Conservation (phyloP, 92 coral and sea anemone species). For the Epizoanthus illoricatus region DNA sequence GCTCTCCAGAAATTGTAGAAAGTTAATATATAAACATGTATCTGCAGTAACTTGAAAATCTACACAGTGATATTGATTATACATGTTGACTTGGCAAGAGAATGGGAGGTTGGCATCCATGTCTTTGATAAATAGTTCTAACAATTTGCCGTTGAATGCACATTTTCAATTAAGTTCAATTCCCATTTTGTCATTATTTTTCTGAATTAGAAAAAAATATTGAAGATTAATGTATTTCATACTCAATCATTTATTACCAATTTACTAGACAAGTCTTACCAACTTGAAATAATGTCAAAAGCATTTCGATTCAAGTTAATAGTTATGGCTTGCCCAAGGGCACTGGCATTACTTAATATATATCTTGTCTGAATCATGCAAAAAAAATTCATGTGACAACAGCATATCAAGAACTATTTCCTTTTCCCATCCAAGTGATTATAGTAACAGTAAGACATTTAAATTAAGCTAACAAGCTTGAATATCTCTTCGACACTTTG, state of each 20-base stretch:
- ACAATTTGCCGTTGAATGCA: conserved; percentile 2
- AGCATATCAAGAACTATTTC: too few species aligned
- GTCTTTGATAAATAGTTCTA: background rate
- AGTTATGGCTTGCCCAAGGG: too few species aligned
- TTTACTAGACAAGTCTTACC: too few species aligned
- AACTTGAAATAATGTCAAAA: background rate
- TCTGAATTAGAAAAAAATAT: conserved; percentile 7
- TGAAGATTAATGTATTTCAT: background rate
- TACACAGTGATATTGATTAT: background rate
- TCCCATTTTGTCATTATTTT: background rate
- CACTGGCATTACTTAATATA: too few species aligned
- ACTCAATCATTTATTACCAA: background rate
- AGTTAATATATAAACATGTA: background rate
- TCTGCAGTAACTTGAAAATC: background rate
- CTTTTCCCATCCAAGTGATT: too few species aligned
- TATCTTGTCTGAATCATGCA: too few species aligned
- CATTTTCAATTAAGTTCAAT: conserved; percentile 19
- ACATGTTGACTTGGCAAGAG: background rate
- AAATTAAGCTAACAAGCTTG: too few species aligned
- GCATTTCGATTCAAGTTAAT: background rate
- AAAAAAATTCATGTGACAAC: too few species aligned
- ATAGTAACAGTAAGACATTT: too few species aligned
- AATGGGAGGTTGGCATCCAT: background rate
- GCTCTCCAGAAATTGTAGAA: background rate
- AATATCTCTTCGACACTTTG: too few species aligned